Evolutionary conservation across 2,113 vertebrate species (phyloP).

Genomic region (Hippolais icterina): DNA sequence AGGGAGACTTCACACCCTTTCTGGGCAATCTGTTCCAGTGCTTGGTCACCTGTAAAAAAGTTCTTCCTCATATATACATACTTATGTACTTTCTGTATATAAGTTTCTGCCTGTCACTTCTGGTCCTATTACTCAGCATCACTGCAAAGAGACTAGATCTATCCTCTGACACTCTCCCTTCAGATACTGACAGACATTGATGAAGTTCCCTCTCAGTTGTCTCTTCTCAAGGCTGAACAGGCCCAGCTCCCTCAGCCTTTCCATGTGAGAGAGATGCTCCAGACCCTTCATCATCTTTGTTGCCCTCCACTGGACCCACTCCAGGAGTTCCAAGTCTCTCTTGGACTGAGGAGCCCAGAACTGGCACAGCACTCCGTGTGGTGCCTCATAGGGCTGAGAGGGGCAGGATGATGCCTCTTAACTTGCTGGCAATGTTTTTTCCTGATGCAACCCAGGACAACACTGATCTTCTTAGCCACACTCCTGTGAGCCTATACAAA

Average conservation of each 20-base stretch:
- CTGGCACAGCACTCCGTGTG: neutral
- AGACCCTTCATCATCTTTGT: neutral
- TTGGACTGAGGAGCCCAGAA: neutral
- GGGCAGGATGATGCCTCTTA: neutral
- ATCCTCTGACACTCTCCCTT: neutral
- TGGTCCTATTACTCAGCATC: neutral
- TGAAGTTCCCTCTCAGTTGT: fast-evolving
- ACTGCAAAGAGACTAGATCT: neutral
- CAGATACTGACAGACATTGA: neutral
- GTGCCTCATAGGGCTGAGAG: neutral
- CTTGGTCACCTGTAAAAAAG: fast-evolving
- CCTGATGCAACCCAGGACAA: neutral
- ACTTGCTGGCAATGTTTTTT: neutral
- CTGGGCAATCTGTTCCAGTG: neutral
- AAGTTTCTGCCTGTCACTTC: neutral
- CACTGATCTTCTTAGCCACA: neutral
- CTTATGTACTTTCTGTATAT: no score
- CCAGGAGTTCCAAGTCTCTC: neutral
- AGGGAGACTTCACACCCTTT: neutral
- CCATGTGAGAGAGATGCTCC: neutral
- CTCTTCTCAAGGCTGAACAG: neutral
- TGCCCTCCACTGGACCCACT: neutral
- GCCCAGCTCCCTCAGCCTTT: neutral
- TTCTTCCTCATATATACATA: neutral
- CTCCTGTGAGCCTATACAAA: neutral